Percentiles rank a stretch among this genome's conserved stretches.
Conservation (phyloP, 1,140 invertebrate genomes). For the Drosophila micromelanica region DNA sequence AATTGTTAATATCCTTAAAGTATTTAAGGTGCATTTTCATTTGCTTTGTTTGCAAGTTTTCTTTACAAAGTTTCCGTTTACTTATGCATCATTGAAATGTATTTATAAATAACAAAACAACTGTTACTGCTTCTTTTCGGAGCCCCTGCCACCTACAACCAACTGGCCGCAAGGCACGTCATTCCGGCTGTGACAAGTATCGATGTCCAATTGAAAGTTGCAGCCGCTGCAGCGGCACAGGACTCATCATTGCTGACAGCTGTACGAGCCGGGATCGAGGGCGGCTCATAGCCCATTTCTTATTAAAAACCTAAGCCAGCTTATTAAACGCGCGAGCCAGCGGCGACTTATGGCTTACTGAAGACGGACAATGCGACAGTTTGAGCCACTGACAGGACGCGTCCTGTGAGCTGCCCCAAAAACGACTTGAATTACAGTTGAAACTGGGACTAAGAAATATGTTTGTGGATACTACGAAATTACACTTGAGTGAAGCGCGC, state of each 20-base stretch:
- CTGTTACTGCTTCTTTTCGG: slow-evolving; percentile 28
- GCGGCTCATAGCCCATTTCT: slow-evolving; percentile 65
- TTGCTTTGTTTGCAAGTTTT: not conserved
- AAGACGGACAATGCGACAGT: slow-evolving; percentile 26
- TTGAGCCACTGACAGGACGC: slow-evolving; percentile 32
- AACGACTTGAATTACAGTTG: slow-evolving; percentile 76
- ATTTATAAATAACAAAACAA: slow-evolving; percentile 35
- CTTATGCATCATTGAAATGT: not conserved
- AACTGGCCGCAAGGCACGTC: slow-evolving; percentile 24
- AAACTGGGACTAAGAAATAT: slow-evolving; percentile 62
- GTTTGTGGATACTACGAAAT: slow-evolving; percentile 58
- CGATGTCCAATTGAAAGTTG: slow-evolving; percentile 65
- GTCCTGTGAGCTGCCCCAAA: slow-evolving; percentile 27
- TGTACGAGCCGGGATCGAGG: slow-evolving; percentile 52
- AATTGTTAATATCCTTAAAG: too few species aligned
- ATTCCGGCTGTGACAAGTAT: slow-evolving; percentile 45
- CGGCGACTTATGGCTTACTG: slow-evolving; percentile 55
- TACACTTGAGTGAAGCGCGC: slow-evolving; percentile 81
- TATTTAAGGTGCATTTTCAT: not conserved
- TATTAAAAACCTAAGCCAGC: slow-evolving; percentile 80
- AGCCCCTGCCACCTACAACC: slow-evolving; percentile 16
- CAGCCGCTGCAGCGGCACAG: slow-evolving; percentile 37
- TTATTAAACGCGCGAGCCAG: slow-evolving; percentile 57
- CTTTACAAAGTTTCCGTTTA: not conserved
- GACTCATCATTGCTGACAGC: slow-evolving; percentile 56